Evolutionary conservation across 2,888 invertebrate species (phyloP), one percentile per base, ranked within the genome.

Genomic region (Euplexia lucipara): DNA sequence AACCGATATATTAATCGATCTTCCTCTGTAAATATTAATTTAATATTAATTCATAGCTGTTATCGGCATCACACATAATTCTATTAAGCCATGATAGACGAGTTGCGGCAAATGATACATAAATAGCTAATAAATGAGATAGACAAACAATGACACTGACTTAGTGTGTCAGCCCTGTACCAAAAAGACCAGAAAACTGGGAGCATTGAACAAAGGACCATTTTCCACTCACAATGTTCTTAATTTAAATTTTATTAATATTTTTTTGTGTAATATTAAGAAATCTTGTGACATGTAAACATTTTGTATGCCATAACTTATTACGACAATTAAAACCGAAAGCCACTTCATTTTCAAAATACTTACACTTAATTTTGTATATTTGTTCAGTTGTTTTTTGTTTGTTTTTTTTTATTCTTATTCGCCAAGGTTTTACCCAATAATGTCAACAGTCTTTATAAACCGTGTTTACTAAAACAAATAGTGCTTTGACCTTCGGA

Each of bases 71-170:
- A 78, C 49, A 70, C 59, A 75, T 65, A 75, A 88, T 91, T 91
- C 93, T 90, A 92, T 93, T 93, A 93, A 91, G 93, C 93, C 93
- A 93, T 93, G 93, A 92, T 83, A 61, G 67, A 65, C 67, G 56
- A 72, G 79, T 74, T 80, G 76, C 62, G 66, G 81, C 74, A 82
- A 83, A 81, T 68, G 64, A 78, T 78, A 80, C 41, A 51, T 10
- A 45, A 60, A 48, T 52, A 45, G n/a, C 44, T 49, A 49, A 34
- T 60, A 47, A 51, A 59, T 64, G 39, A 49, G 57, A 69, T 48
- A 44, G 18, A 35, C 12, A 14, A 56, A 57, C 34, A 16, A 16
- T 54, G 16, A 22, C n/a, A 69, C 35, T 37, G 9, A 8, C 2
- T 22, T 42, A 35, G 26, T 35, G n/a, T 42, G 18, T 14, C 20